Conservation (phyloP, 2,797 vertebrate species). For the Pseudomugil gertrudae region DNA sequence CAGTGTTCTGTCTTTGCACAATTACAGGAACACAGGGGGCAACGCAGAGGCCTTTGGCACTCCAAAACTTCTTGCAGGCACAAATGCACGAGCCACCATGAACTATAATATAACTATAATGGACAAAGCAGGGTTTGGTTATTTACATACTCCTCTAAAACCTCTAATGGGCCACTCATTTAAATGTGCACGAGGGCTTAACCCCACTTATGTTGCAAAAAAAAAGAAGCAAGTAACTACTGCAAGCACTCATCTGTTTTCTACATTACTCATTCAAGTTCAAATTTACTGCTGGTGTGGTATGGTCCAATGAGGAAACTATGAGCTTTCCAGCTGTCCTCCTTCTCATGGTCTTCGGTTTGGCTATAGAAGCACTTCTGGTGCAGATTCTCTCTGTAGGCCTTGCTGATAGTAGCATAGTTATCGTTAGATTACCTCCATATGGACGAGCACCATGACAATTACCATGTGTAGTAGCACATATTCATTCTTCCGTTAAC, state of each 20-base stretch:
- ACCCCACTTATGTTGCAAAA: constrained; percentile 15
- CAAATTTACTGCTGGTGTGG: constrained; percentile 72
- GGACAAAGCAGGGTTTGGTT: constrained; percentile 25
- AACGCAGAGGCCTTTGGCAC: constrained; percentile 63
- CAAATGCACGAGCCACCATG: constrained; percentile 7
- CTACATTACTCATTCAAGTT: constrained; percentile 62
- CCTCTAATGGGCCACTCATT: constrained; percentile 31
- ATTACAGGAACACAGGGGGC: constrained; percentile 84
- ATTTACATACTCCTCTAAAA: constrained; percentile 25
- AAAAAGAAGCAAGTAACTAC: constrained; percentile 1
- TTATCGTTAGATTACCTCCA: constrained; percentile 36
- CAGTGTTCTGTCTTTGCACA: constrained; percentile 80
- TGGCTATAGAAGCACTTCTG: constrained; percentile 20
- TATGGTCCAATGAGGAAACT: constrained; percentile 57
- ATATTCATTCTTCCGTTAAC: neutral
- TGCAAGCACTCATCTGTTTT: constrained; percentile 73
- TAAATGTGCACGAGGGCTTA: constrained; percentile 14
- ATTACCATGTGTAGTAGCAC: neutral
- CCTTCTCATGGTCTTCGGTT: constrained; percentile 39
- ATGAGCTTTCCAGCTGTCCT: constrained; percentile 76
- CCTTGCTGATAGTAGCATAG: constrained; percentile 8
- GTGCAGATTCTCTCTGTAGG: constrained; percentile 19
- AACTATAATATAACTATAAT: too few species aligned
- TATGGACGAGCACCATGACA: neutral
- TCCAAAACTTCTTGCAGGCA: constrained; percentile 33